A percentile compares a stretch with the other conserved stretches of the same genome.
Conservation (phyloP, 2,113 vertebrate species). For the Hemiscyllium ocellatum region DNA sequence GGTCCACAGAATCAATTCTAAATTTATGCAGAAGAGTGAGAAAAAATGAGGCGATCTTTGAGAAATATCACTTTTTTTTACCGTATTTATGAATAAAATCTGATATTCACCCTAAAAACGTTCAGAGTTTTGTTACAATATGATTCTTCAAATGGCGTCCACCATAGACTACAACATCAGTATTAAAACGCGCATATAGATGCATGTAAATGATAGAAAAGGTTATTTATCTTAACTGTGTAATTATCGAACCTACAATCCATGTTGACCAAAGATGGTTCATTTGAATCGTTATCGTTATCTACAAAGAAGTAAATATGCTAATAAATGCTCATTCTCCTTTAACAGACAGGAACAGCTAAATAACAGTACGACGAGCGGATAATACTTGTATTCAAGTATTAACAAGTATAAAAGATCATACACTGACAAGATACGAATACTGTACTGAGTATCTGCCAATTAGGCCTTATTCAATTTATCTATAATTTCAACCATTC, state of each 20-base stretch:
- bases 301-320: not conserved
- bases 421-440: not conserved
- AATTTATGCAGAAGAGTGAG: not conserved
- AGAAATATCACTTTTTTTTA: not conserved
- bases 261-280: not conserved
- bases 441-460: not conserved
- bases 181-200: not conserved
- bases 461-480: not conserved
- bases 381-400: not conserved
- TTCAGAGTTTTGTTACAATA: not conserved
- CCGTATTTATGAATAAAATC: not conserved
- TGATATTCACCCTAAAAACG: not conserved
- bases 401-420: not conserved
- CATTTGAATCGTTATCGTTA: not conserved
- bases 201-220: not conserved
- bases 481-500: not conserved
- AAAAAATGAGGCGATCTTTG: not conserved
- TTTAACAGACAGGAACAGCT: not conserved
- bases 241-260: not conserved
- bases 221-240: not conserved
- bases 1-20: not conserved
- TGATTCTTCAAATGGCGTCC: not conserved
- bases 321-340: not conserved
- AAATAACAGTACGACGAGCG: not conserved
- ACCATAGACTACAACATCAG: not conserved